Evolutionary conservation across 1,140 invertebrate species (phyloP).

Genomic region (Zaprionus vittiger): DNA sequence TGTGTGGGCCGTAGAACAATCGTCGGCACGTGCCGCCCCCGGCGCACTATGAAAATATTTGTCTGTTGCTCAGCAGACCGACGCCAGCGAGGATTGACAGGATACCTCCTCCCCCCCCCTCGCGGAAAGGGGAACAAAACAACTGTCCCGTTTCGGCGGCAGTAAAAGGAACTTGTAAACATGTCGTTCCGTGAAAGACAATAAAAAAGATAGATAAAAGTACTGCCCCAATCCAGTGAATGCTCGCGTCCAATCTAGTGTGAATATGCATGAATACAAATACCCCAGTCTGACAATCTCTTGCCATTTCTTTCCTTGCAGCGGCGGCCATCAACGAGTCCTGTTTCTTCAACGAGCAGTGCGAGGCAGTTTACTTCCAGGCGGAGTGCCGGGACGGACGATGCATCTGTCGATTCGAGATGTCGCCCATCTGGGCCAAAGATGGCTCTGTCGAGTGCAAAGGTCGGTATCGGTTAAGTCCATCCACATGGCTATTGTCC

Average conservation of each 20-base stretch:
- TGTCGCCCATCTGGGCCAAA: constrained; percentile 87
- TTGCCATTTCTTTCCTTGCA: constrained; percentile 83
- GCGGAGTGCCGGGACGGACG: constrained; percentile 91
- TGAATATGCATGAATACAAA: constrained; percentile 7
- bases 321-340: constrained; percentile 91
- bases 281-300: constrained; percentile 13
- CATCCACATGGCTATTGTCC: neutral
- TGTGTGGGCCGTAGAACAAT: neutral
- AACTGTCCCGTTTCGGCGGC: constrained; percentile 15
- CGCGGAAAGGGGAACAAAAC: neutral
- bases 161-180: constrained; percentile 57
- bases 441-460: constrained; percentile 89
- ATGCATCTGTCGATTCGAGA: constrained; percentile 91
- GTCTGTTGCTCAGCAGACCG: constrained; percentile 35
- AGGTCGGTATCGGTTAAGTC: constrained; percentile 85
- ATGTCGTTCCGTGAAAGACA: constrained; percentile 31
- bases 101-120: neutral
- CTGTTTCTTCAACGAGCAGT: constrained; percentile 93
- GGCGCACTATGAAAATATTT: constrained; percentile 56
- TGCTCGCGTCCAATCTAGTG: neutral
- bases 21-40: neutral
- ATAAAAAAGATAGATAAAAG: constrained; percentile 21
- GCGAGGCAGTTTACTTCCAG: constrained; percentile 88
- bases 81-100: constrained; percentile 36
- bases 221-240: neutral